Evolutionary conservation across 2,888 invertebrate genomes (phyloP).

Genomic region (Incurvaria masculella): DNA sequence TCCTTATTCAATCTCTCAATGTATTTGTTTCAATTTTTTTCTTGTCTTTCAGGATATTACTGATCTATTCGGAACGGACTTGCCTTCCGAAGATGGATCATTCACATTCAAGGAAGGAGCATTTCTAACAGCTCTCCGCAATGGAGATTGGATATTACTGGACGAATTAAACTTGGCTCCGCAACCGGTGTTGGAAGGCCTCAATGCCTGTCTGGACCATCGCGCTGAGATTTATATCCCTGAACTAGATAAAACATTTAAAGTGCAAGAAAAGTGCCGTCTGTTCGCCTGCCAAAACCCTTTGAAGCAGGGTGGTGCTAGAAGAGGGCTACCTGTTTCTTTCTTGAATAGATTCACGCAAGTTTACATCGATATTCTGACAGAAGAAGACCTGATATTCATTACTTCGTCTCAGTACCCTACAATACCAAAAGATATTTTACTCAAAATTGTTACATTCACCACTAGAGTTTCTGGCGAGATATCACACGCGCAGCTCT

Average conservation of each 20-base stretch:
- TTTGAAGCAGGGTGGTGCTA: conserved; percentile 89
- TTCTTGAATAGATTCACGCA: conserved; percentile 97
- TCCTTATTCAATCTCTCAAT: not conserved
- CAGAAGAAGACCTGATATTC: conserved; percentile 61
- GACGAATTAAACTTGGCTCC: conserved; percentile 99
- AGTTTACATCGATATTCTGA: conserved; percentile 67
- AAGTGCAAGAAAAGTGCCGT: conserved; percentile 71
- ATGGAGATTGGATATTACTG: conserved; percentile 93
- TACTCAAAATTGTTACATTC: conserved; percentile 74
- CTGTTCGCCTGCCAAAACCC: conserved; percentile 99
- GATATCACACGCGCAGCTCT: conserved; percentile 59
- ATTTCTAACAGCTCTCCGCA: conserved; percentile 85
- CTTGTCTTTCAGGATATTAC: conserved; percentile 72
- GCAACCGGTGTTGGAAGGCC: conserved; percentile 96
- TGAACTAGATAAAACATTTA: conserved; percentile 85
- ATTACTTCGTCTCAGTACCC: conserved; percentile 69
- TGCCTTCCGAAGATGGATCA: conserved; percentile 91
- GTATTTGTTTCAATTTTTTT: conserved; percentile 16
- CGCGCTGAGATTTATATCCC: conserved; percentile 94
- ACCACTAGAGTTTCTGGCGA: conserved; percentile 66
- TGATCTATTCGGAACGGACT: conserved; percentile 96
- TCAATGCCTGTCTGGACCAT: conserved; percentile 98
- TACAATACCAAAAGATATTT: conserved; percentile 53
- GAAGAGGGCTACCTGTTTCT: conserved; percentile 93
- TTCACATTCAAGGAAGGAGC: conserved; percentile 98